A percentile compares a stretch with the other conserved stretches of the same genome.
These are phyloP conservation scores for Acronicta leporina DNA, from an alignment of 2,888 invertebrate species.

Conservation along the genomic window DNA sequence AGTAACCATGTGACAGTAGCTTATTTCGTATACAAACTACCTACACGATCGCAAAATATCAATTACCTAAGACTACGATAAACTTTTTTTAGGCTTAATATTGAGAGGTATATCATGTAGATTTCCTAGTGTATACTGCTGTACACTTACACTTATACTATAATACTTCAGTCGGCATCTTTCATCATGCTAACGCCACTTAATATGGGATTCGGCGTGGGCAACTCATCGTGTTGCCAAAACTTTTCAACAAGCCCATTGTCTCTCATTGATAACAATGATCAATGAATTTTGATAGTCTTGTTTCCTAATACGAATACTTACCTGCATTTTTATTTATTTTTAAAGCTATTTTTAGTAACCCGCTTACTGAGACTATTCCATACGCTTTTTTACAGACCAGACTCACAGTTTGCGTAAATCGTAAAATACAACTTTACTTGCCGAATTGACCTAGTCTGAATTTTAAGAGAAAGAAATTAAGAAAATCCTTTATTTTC, in stretches of 20 bases:
- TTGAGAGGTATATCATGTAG: neutral
- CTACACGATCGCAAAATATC: no score
- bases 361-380: no score
- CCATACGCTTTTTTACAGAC: no score
- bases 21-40: no score
- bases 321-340: neutral
- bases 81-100: neutral
- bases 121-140: neutral
- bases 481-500: no score
- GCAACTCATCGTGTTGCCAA: conserved; percentile 46
- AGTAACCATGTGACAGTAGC: neutral
- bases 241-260: conserved; percentile 52
- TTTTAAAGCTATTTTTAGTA: neutral
- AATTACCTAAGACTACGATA: no score
- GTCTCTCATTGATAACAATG: conserved; percentile 53
- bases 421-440: no score
- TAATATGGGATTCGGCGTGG: conserved; percentile 48
- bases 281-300: conserved; percentile 52
- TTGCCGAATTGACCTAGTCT: no score
- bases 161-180: conserved; percentile 41
- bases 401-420: no score
- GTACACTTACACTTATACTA: conserved; percentile 8
- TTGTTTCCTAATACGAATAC: conserved; percentile 38
- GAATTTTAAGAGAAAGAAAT: no score
- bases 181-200: conserved; percentile 39